Base-by-base conservation (phyloP, 1,140 invertebrate genomes). In the Zaprionus nigranus region DNA sequence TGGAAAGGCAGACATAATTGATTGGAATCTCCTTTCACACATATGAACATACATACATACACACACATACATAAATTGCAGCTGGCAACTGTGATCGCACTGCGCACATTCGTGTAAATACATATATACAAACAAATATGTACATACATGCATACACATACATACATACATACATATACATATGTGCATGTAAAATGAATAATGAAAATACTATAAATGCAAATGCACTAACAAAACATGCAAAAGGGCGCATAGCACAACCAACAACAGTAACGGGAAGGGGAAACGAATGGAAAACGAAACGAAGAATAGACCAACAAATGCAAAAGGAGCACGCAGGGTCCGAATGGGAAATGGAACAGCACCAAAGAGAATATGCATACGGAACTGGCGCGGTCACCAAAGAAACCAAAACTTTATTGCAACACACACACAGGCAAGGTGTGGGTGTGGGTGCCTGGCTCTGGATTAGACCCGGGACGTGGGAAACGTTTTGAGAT, bases 351-450 rank as follows among this genome's bases (percentile, higher is more conserved):
- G 51, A 75, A 60, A 73, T 60, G 82, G 78, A 88, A 88, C 75
- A 64, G 28, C 30, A 60, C 30, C 67, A 49, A 34, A 61, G 68
- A 68, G 30, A 75, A 59, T 24, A 51, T 24, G 20, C 46, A 46
- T 17, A 38, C 12, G 40, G 40, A 17, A 5, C 40, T 46, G n/a
- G n/a, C 40, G n/a, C 40, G n/a, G 40, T 46, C 40, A 46, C 40
- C 53, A 72, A 43, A 82, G 87, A 85, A 53, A 62, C 65, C 72
- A 78, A 69, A 46, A 46, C 40, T 46, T 69, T 88, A 87, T 71
- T 73, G 66, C 69, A 73, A 77, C 62, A 77, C 69, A 59, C 5
- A 26, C 15, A 56, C n/a, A 51, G 20, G 15, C n/a, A 22, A 24
- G 24, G 62, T 56, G 34, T 58, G 51, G 36, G 72, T 62, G 66